Evolutionary conservation across 2,113 vertebrate species (phyloP).

Genomic region (Morphnarchus princeps): DNA sequence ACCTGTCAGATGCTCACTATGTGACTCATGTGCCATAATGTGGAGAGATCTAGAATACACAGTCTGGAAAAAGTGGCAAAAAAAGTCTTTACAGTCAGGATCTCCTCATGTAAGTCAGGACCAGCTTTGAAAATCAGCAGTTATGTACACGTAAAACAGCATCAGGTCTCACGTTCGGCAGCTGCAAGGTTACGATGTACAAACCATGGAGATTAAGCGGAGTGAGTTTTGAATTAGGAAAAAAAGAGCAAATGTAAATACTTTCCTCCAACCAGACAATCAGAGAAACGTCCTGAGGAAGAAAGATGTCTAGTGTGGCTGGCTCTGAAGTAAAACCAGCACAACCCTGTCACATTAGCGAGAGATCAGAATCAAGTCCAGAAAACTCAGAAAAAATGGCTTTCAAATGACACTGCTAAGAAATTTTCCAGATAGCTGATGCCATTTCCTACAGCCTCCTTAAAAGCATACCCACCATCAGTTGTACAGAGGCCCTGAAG

Average conservation of each 20-base stretch:
- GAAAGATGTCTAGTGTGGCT: neutral
- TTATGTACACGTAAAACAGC: neutral
- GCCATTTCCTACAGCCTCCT: neutral
- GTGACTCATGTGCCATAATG: constrained; percentile 22
- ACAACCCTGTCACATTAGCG: neutral
- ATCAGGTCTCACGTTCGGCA: neutral
- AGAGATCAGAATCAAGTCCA: neutral
- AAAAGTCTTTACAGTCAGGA: neutral
- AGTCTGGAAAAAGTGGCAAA: neutral
- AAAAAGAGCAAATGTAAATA: neutral
- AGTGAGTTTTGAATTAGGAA: neutral
- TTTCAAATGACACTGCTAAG: neutral
- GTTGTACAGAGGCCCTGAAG: neutral
- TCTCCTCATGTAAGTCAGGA: neutral
- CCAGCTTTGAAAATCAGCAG: neutral
- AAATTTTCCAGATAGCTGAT: neutral
- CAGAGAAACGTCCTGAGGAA: neutral
- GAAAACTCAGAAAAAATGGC: neutral
- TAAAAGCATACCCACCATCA: neutral
- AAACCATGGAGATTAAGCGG: neutral
- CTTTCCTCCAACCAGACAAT: neutral
- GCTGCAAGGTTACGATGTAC: neutral
- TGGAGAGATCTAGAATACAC: neutral
- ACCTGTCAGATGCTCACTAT: neutral
- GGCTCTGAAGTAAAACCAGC: neutral